Conservation (phyloP, 2,888 invertebrate species). For the Harpagoxenus sublaevis region DNA sequence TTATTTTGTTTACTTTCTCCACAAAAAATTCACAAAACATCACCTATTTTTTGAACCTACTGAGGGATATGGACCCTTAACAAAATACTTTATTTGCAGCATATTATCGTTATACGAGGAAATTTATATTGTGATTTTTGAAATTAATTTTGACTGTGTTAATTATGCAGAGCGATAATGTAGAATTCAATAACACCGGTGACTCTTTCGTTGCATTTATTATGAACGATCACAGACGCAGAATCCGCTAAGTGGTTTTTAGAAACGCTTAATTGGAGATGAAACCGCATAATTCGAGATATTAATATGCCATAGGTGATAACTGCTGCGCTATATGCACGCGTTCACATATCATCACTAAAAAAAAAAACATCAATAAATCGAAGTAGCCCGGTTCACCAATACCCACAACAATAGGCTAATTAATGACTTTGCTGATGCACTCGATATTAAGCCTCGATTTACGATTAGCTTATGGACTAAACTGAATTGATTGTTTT, state of each 20-base stretch:
- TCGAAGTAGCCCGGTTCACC: constrained; percentile 1
- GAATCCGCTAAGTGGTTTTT: background rate
- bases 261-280: constrained; percentile 14
- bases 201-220: background rate
- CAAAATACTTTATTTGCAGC: background rate
- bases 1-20: too few relatives aligned
- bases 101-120: background rate
- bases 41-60: too few relatives aligned
- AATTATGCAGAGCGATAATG: background rate
- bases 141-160: constrained; percentile 21
- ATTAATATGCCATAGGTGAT: constrained; percentile 39
- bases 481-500: background rate
- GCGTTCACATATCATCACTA: background rate
- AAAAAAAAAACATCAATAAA: constrained; percentile 20
- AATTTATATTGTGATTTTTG: background rate
- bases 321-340: constrained; percentile 15
- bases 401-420: constrained; percentile 17
- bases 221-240: background rate
- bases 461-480: constrained; percentile 16
- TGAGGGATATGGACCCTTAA: too few relatives aligned
- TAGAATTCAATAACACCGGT: background rate
- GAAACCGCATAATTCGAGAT: constrained; percentile 27
- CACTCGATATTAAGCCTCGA: constrained; percentile 11
- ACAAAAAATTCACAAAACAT: too few relatives aligned
- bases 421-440: constrained; percentile 36